These are phyloP conservation scores for Gallinago undulata DNA, from an alignment of 2,113 vertebrate species.

Conservation along the genomic window DNA sequence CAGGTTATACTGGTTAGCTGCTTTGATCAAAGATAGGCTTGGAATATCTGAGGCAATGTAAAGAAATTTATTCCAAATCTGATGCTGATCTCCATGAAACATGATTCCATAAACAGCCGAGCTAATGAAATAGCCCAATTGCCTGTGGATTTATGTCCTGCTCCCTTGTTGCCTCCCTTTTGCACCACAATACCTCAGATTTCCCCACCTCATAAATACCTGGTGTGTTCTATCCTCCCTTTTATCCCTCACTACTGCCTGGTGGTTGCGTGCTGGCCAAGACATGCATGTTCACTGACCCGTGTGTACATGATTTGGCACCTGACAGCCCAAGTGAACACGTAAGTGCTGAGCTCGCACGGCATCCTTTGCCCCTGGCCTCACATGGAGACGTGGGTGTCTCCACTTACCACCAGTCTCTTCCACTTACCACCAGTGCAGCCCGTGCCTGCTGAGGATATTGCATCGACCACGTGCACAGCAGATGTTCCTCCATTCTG, in stretches of 20 bases:
- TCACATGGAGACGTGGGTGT: not conserved
- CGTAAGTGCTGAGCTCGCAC: not conserved
- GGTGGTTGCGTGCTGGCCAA: not conserved
- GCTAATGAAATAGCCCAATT: not conserved
- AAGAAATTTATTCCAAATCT: not conserved
- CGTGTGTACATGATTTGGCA: fast-evolving
- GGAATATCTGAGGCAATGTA: not conserved
- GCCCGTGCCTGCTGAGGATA: not conserved
- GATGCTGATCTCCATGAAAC: not conserved
- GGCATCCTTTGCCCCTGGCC: not conserved
- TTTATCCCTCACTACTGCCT: not conserved
- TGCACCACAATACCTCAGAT: not conserved
- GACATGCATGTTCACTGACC: not conserved
- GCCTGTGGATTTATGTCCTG: not conserved
- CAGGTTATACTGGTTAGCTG: not conserved
- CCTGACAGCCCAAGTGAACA: not conserved
- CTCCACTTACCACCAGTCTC: not conserved
- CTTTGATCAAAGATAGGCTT: not conserved
- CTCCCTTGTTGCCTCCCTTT: not conserved
- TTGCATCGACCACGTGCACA: not conserved
- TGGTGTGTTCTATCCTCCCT: not conserved
- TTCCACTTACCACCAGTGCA: not conserved
- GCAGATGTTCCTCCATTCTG: not conserved
- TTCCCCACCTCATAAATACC: not conserved
- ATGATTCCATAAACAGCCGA: not conserved